Conservation (phyloP, 2,797 vertebrate species). For the Agapornis canus region DNA sequence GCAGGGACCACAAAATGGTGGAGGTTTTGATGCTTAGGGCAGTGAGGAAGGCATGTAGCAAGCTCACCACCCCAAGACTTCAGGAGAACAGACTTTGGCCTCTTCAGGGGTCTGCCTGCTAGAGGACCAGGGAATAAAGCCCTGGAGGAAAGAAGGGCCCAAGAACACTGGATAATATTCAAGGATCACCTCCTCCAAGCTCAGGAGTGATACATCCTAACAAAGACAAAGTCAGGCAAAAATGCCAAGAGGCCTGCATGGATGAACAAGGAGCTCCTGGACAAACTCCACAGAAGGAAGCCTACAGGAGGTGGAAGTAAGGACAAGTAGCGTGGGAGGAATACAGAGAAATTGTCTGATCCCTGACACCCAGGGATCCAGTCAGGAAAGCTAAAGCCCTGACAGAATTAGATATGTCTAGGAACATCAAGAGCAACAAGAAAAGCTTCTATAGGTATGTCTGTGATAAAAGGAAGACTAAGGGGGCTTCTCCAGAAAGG, state of each 20-base stretch:
- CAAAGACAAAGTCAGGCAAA: neutral
- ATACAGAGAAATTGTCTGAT: neutral
- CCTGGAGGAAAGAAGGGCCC: neutral
- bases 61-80: neutral
- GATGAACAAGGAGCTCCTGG: neutral
- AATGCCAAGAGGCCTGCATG: neutral
- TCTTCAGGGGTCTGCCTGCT: neutral
- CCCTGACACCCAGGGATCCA: neutral
- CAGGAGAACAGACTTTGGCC: neutral
- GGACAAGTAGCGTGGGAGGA: neutral
- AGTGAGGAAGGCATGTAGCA: neutral
- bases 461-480: neutral
- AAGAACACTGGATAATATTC: neutral
- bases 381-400: neutral
- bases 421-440: neutral
- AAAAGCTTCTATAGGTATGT: neutral
- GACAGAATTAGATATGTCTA: neutral
- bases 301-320: neutral
- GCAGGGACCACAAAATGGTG: neutral
- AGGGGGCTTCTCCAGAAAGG: neutral
- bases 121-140: neutral
- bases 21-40: neutral
- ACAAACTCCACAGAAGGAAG: neutral
- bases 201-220: neutral
- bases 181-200: neutral